Evolutionary conservation across 2,888 invertebrate species (phyloP).

Genomic region (Aphidius colemani): DNA sequence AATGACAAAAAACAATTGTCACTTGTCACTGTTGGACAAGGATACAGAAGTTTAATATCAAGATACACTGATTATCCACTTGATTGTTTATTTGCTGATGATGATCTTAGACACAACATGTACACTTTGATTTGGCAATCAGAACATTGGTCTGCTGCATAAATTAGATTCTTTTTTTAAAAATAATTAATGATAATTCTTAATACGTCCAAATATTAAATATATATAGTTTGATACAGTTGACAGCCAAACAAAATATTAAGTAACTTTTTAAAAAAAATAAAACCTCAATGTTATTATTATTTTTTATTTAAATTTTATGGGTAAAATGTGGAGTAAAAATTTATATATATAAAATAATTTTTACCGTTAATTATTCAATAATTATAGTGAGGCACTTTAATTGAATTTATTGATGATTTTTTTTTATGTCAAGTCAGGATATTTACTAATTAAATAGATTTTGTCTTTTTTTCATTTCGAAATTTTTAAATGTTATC

Average conservation of each 20-base stretch:
- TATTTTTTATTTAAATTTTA: not conserved
- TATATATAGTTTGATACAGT: not conserved
- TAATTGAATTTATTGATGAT: too few relatives aligned
- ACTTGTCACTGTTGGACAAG: constrained; percentile 81
- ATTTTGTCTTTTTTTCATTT: too few relatives aligned
- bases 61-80: constrained; percentile 66
- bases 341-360: too few relatives aligned
- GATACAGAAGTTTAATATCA: constrained; percentile 78
- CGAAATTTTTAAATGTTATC: too few relatives aligned
- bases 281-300: not conserved
- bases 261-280: too few relatives aligned
- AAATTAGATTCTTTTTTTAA: constrained; percentile 29
- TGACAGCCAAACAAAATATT: not conserved
- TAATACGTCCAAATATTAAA: not conserved
- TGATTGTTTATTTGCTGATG: constrained; percentile 53
- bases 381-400: too few relatives aligned
- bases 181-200: not conserved
- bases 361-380: too few relatives aligned
- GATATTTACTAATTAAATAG: too few relatives aligned
- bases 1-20: constrained; percentile 60
- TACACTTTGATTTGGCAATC: constrained; percentile 76
- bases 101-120: constrained; percentile 61
- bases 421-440: too few relatives aligned
- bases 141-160: constrained; percentile 69
- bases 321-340: too few relatives aligned